phyloP scores from a whole-genome alignment of 2,113 vertebrate species.

The Amblyornis subalaris region DNA sequence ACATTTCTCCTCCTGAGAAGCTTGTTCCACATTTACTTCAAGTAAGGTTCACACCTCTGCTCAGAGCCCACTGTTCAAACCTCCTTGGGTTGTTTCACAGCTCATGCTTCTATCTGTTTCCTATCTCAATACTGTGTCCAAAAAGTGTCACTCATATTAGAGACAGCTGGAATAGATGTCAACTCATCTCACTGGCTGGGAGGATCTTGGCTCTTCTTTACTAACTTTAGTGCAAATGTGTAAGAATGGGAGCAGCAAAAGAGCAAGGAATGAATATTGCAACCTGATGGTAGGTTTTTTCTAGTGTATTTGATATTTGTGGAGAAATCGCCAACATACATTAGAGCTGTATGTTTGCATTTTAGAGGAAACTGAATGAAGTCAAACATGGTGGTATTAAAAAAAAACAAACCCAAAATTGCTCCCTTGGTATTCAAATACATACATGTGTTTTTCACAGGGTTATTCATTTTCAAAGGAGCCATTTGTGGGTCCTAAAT shows the following conservation, averaged over 20 bases:
- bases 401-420: not conserved
- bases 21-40: not conserved
- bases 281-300: not conserved
- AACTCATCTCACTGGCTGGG: not conserved
- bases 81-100: not conserved
- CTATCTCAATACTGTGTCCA: not conserved
- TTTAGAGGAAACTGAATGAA: not conserved
- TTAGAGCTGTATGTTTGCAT: not conserved
- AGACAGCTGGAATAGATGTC: not conserved
- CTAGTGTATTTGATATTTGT: not conserved
- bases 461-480: slow-evolving; percentile 5
- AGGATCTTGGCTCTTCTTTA: not conserved
- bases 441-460: not conserved
- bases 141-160: not conserved
- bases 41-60: not conserved
- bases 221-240: not conserved
- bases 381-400: not conserved
- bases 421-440: not conserved
- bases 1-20: not conserved
- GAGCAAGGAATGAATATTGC: not conserved
- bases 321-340: not conserved
- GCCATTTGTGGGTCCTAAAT: not conserved
- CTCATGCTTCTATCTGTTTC: not conserved
- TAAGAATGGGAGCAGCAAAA: not conserved
- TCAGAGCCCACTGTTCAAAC: not conserved